Base-by-base conservation (phyloP, 2,888 invertebrate species). In the Amorpha juglandis region DNA sequence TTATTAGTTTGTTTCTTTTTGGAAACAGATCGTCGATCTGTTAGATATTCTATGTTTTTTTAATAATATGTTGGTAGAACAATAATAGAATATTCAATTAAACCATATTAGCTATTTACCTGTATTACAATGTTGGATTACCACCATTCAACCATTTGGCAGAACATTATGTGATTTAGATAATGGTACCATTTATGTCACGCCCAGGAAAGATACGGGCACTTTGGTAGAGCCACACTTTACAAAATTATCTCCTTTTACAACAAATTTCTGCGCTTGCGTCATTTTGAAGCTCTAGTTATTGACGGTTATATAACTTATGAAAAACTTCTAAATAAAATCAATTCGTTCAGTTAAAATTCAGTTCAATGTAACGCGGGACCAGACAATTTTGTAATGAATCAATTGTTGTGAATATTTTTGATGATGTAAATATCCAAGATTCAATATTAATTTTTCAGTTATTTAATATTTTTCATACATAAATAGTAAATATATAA, bases 111-210 rank as follows among this genome's bases (percentile, higher is more conserved):
- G 27, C 4, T 27, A 27, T 4, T 3, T 27, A 27, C 1, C 27
- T 4, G 4, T 27, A 27, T 27, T 27, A 27, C 27, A 27, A 27
- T 4, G 1, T 27, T 27, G 27, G 4, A 27, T 27, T 27, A 27
- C 4, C 53, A 53, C 12, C 53, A 53, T 6, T 1, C 27, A 6
- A 14, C 21, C n/a, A n/a, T n/a, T n/a, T n/a, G n/a, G n/a, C n/a
- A n/a, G n/a, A 52, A 21, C 11, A 27, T 52, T 52, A 52, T 27
- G 52, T 27, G 11, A 11, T 21, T 52, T 52, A 33, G 52, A 14
- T 12, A n/a, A 8, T 55, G 62, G 52, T 21, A 52, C 63, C 53
- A 66, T 52, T 27, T 63, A 52, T 62, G 66, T 38, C 66, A 47
- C 62, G 63, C 63, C 62, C 52, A 38, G 53, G 38, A 62, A 42